Evolutionary conservation across 2,888 invertebrate species (phyloP), one percentile per base, ranked within the genome.

Genomic region (Adela reaumurella): DNA sequence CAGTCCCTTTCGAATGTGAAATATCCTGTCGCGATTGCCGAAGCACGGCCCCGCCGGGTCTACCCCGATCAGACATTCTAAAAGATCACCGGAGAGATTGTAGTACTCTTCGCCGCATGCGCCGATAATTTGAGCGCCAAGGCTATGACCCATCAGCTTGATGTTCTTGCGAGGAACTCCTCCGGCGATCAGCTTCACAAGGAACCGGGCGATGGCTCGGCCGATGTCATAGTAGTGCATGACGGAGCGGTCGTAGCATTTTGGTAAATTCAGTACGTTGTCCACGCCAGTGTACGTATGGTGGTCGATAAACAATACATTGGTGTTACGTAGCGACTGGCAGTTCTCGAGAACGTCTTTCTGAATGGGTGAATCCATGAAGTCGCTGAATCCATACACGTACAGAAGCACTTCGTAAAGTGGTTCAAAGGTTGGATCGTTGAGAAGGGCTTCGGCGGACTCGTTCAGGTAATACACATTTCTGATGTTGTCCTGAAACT

Each of bases 231-330:
- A 70, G 0, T 65, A 54, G 29, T 70, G 59, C 1, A 62, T 61
- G 0, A 77, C 77, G 0, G 77, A 67, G 49, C 70, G 59, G 51
- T 72, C 72, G n/a, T 77, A 78, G n/a, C n/a, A n/a, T n/a, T n/a
- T n/a, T n/a, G n/a, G n/a, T n/a, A n/a, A n/a, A n/a, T n/a, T n/a
- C n/a, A n/a, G n/a, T n/a, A n/a, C n/a, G n/a, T n/a, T n/a, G n/a
- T n/a, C n/a, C n/a, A n/a, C n/a, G n/a, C n/a, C n/a, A n/a, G n/a
- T 59, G 48, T 78, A 78, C 1, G 63, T 55, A 0, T 74, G 76
- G 55, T 77, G 76, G 48, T 78, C 77, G 1, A 77, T 59, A 10
- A 77, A 73, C 19, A 76, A 67, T 0, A 77, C 54, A 24, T 78
- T 77, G 5, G 58, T 64, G 17, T 76, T 67, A 0, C 68, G 67